A percentile compares a stretch with the other conserved stretches of the same genome.
phyloP scores from a whole-genome alignment of 2,888 invertebrate species.

The Acanthosepion lycidas region DNA sequence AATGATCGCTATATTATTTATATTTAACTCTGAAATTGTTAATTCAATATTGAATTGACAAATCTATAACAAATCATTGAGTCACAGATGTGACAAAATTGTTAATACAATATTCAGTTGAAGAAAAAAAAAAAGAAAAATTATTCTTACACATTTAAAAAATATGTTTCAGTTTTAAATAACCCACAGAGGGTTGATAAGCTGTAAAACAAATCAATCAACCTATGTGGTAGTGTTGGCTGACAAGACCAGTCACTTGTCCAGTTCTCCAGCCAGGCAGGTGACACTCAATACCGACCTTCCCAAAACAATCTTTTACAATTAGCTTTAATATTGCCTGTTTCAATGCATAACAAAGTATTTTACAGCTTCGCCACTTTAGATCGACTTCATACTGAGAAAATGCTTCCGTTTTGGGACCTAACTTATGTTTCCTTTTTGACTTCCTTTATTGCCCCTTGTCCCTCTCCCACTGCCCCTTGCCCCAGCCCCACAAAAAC shows the following conservation, averaged over 20 bases:
- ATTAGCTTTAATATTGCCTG: neutral
- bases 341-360: neutral
- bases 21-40: no score
- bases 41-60: no score
- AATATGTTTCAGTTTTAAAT: no score
- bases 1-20: no score
- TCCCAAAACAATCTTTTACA: neutral
- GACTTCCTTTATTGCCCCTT: neutral
- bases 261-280: neutral
- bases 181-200: no score
- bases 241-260: neutral
- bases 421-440: conserved; percentile 43
- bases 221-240: conserved; percentile 6
- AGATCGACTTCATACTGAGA: neutral
- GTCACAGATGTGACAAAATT: no score
- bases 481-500: neutral
- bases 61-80: no score
- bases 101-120: no score
- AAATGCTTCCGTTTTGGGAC: conserved; percentile 34
- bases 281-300: neutral
- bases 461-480: neutral
- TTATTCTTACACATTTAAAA: no score
- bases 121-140: no score
- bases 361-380: conserved; percentile 46
- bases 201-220: no score